Conservation (phyloP, 2,113 vertebrate species). For the Tetraodon nigroviridis region DNA sequence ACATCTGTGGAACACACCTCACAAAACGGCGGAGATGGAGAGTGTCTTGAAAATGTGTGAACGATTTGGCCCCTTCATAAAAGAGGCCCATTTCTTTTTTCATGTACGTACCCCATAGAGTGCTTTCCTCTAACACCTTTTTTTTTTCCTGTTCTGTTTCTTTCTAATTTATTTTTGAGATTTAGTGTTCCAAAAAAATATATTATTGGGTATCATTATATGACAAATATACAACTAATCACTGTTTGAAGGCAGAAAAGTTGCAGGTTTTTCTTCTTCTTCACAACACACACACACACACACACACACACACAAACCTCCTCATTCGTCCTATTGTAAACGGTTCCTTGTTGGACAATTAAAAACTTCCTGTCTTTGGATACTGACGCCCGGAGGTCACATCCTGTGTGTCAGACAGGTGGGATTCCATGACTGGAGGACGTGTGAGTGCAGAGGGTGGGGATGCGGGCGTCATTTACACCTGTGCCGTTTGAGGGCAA, state of each 20-base stretch:
- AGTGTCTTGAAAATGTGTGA: slow-evolving; percentile 74
- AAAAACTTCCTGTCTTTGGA: slow-evolving; percentile 58
- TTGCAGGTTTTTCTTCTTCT: too few species aligned
- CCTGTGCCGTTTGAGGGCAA: slow-evolving; percentile 43
- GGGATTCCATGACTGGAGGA: slow-evolving; percentile 32
- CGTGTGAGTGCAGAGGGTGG: slow-evolving; percentile 35
- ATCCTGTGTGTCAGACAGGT: slow-evolving; percentile 57
- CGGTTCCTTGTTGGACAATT: slow-evolving; percentile 55
- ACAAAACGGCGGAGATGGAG: slow-evolving; percentile 45
- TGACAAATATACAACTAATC: slow-evolving; percentile 20
- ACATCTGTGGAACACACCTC: slow-evolving; percentile 74
- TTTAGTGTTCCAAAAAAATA: background rate
- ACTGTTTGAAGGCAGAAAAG: too few species aligned
- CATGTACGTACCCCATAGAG: slow-evolving; percentile 51
- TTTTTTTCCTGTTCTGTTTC: slow-evolving; percentile 13
- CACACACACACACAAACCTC: too few species aligned
- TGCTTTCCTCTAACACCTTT: slow-evolving; percentile 17
- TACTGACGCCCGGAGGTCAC: slow-evolving; percentile 63
- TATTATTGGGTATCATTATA: background rate
- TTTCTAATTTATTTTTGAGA: slow-evolving; percentile 12
- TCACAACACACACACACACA: too few species aligned
- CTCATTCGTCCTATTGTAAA: slow-evolving; percentile 43
- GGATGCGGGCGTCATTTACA: slow-evolving; percentile 41
- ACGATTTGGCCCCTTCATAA: slow-evolving; percentile 74
- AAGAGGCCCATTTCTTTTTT: slow-evolving; percentile 62